Conservation (phyloP, 1,140 invertebrate genomes). For the Melipona quadrifasciata region DNA sequence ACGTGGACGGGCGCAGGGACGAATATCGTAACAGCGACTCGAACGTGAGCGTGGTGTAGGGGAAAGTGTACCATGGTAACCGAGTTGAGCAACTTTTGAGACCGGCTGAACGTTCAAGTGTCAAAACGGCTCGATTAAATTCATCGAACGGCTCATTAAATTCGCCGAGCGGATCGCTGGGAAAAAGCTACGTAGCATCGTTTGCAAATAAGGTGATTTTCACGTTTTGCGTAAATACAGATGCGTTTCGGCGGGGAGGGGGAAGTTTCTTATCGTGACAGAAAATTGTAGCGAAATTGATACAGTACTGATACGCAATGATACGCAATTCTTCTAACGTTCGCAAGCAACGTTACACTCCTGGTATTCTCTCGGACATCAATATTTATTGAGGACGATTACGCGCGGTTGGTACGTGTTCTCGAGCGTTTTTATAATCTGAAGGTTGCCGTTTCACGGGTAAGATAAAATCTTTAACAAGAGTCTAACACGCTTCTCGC, state of each 20-base stretch:
- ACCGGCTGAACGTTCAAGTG: conserved; percentile 59
- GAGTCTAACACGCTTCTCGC: conserved; percentile 2
- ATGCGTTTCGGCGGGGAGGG: too few species aligned
- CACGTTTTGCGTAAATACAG: too few species aligned
- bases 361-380: neutral
- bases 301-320: neutral
- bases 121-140: conserved; percentile 55
- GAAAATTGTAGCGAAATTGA: conserved; percentile 22
- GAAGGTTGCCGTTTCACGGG: neutral
- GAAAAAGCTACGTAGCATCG: conserved; percentile 44
- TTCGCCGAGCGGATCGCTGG: conserved; percentile 41
- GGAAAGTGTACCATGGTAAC: conserved; percentile 76
- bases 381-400: neutral
- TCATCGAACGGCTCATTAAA: conserved; percentile 68
- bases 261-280: neutral
- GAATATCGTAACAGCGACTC: conserved; percentile 42
- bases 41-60: conserved; percentile 70
- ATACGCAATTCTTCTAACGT: conserved; percentile 29
- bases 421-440: neutral
- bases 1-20: neutral
- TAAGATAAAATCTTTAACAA: neutral
- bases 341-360: neutral
- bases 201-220: neutral
- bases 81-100: conserved; percentile 71
- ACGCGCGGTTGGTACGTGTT: neutral